These are phyloP conservation scores for Artibeus lituratus DNA, from an alignment of 2,797 vertebrate species.

Conservation along the genomic window DNA sequence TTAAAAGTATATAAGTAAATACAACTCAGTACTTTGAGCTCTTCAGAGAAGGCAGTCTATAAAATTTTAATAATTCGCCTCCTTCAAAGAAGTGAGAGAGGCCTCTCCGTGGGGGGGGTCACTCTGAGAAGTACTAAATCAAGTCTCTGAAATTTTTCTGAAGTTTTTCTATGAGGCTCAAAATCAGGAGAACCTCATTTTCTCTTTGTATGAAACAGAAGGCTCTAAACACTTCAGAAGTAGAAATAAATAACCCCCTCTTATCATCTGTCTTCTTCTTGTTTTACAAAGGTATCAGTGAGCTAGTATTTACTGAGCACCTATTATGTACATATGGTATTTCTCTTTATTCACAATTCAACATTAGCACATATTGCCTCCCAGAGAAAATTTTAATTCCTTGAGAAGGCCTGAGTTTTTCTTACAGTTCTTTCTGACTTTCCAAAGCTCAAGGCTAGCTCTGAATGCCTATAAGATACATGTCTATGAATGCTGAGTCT, in stretches of 20 bases:
- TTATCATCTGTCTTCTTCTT: neutral
- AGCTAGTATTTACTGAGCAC: neutral
- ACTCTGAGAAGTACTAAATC: neutral
- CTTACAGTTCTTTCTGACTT: neutral
- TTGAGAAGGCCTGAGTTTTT: neutral
- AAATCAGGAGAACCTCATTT: neutral
- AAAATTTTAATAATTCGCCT: slow-evolving; percentile 21
- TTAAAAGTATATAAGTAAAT: slow-evolving; percentile 7
- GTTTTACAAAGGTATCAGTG: neutral
- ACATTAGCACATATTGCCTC: neutral
- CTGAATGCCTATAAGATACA: neutral
- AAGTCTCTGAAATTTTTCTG: slow-evolving; percentile 7
- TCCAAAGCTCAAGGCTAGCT: neutral
- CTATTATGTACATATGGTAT: neutral
- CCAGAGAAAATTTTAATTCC: neutral
- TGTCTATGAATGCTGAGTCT: neutral
- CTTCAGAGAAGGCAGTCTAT: slow-evolving; percentile 10
- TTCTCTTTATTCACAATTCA: neutral
- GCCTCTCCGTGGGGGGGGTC: neutral
- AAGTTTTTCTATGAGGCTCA: neutral
- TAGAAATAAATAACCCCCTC: neutral
- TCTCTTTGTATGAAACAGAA: slow-evolving; percentile 2
- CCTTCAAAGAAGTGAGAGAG: slow-evolving; percentile 21
- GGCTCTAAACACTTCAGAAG: neutral
- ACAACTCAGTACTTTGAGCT: neutral